Evolutionary conservation across 2,888 invertebrate species (phyloP), one percentile per base, ranked within the genome.

Genomic region (Thereva unica): DNA sequence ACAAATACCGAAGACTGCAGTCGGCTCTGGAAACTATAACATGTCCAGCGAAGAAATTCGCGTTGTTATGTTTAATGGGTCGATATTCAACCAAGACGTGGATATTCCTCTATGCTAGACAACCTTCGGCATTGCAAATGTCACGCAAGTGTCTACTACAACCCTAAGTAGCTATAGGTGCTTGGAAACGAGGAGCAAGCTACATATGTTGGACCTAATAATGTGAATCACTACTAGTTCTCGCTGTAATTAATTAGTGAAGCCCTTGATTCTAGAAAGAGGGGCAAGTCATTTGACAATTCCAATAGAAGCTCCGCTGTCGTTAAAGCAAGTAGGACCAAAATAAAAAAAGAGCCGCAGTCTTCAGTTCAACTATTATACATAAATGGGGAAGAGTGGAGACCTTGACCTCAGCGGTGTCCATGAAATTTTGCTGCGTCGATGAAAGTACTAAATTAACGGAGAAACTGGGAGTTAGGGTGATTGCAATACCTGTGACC

Each of bases 401-500:
- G 64, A 64, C 64, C 55, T 65, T 65, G 65, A 55, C 65, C 65
- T 65, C 65, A 40, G 55, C 47, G 12, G 40, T 59, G 47, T 40
- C 38, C 63, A 42, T 50, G 50, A 41, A 63, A 56, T 37, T n/a
- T 6, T 5, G 12, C 6, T 9, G 47, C 47, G 37, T 47, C 38
- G 59, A 59, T 65, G 65, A 23, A 23, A 49, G 23, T 37, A 37
- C 12, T n/a, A 8, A n/a, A 38, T 23, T 10, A 47, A n/a, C 47
- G n/a, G 4, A 5, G n/a, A n/a, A n/a, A 38, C 42, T 56, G 49
- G 52, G 57, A 55, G 44, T 42, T 50, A 38, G 35, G 45, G 8
- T 52, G 9, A 34, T 44, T 81, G 86, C 82, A 23, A 23, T 78
- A 91, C 91, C 90, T 74, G 86, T 87, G 52, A 90, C 84, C 8